Conservation (phyloP, 2,888 invertebrate species). For the Odontocolon sp. region DNA sequence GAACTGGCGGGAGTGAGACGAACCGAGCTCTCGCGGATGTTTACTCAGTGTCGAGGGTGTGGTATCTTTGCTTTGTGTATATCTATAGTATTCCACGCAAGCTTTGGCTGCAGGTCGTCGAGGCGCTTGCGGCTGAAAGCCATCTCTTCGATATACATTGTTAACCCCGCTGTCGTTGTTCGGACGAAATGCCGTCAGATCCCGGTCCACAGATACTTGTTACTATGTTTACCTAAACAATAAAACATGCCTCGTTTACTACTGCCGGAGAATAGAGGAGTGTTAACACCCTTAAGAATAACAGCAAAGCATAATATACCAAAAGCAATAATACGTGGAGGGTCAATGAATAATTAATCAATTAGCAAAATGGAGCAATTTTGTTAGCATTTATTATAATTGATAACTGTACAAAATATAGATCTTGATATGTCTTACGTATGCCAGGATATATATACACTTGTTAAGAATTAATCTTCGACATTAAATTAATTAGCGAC, state of each 20-base stretch:
- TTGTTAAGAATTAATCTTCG: too few relatives aligned
- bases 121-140: slow-evolving; percentile 40
- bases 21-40: slow-evolving; percentile 19
- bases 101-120: slow-evolving; percentile 20
- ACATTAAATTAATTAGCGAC: slow-evolving; percentile 1
- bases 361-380: too few relatives aligned
- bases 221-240: slow-evolving; percentile 58
- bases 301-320: not conserved
- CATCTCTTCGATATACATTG: slow-evolving; percentile 57
- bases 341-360: too few relatives aligned
- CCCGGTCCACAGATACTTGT: slow-evolving; percentile 49
- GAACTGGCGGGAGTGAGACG: slow-evolving; percentile 5
- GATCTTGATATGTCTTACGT: too few relatives aligned
- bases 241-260: not conserved
- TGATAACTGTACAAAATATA: too few relatives aligned
- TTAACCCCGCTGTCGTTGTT: slow-evolving; percentile 34
- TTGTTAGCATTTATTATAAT: too few relatives aligned
- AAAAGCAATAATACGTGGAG: too few relatives aligned
- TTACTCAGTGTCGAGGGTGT: slow-evolving; percentile 53
- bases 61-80: slow-evolving; percentile 52
- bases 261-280: slow-evolving; percentile 2
- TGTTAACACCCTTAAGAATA: not conserved
- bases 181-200: slow-evolving; percentile 9
- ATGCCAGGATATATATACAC: too few relatives aligned
- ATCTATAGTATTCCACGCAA: not conserved